Evolutionary conservation across 1,140 invertebrate species (phyloP), one percentile per base, ranked within the genome.

Genomic region (Mesaphorura yosii): DNA sequence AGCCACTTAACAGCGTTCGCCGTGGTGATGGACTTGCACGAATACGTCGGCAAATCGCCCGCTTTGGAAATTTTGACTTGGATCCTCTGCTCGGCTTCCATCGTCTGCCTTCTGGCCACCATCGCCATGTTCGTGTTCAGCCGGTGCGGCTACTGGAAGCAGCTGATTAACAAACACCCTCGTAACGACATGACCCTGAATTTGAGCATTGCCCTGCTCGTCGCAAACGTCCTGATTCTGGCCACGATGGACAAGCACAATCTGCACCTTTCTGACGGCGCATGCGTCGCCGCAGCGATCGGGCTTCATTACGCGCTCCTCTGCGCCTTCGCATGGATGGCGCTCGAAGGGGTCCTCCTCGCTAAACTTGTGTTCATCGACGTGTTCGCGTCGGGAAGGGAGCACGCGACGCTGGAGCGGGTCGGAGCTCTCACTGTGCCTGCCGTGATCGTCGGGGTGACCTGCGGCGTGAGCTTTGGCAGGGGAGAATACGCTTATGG

Each of bases 1-100:
- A 66, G 73, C 57, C 78, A 80, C 65, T 65, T 81, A 15, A 80
- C 77, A 15, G 75, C 76, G 65, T 80, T 81, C 68, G 78, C 76
- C 37, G 65, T 76, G 10, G 53, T 76, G 2, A 76, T 76, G 74
- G 70, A 74, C 51, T 48, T 70, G 20, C 64, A 66, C 25, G 63
- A 67, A 31, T 62, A 65, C 48, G 57, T 63, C 23, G 65, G 58
- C 1, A 59, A 66, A 63, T 55, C 58, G 15, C 55, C 65, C 7
- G 66, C 67, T 2, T 63, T 77, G 45, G 71, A 72, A 45, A 68
- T 74, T 51, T 70, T 78, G 29, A 76, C 75, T 7, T 73, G 72
- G 53, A 69, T 76, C n/a, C 76, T 77, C 41, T 76, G 74, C 65
- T 68, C 66, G n/a, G 64, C 76, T 3, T 79, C 77, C 48, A 75